phyloP scores from a whole-genome alignment of 1,140 invertebrate genomes.

The Drosophila nigrodunni region DNA sequence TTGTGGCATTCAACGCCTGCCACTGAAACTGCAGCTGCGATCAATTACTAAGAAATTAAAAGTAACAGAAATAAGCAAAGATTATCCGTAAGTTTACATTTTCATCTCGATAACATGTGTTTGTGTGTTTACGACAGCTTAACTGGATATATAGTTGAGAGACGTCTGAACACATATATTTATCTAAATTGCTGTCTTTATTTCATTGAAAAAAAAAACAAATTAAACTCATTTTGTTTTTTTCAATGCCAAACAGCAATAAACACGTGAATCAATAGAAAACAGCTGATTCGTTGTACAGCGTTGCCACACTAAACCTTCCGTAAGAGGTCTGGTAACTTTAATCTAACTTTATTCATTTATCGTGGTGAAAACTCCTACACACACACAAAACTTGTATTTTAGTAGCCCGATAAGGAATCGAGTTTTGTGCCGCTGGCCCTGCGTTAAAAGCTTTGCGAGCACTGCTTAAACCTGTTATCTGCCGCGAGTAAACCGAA shows the following conservation, averaged over 20 bases:
- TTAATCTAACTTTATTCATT: constrained; percentile 15
- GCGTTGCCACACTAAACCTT: constrained; percentile 21
- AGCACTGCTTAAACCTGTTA: constrained; percentile 73
- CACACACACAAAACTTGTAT: not conserved
- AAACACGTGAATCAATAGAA: constrained; percentile 6
- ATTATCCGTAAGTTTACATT: constrained; percentile 15
- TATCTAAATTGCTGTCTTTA: not conserved
- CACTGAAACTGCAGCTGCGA: not conserved
- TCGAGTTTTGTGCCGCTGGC: not conserved
- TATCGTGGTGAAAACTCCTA: constrained; percentile 25
- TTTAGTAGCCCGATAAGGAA: not conserved
- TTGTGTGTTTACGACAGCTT: not conserved
- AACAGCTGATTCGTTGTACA: constrained; percentile 20
- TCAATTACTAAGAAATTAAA: constrained; percentile 1
- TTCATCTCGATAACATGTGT: not conserved
- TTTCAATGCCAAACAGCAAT: not conserved
- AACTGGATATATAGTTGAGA: not conserved
- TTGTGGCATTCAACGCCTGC: not conserved
- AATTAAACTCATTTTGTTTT: not conserved
- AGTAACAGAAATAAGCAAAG: not conserved
- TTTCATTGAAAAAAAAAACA: not conserved
- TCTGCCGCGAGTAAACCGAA: constrained; percentile 36
- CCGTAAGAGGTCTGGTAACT: constrained; percentile 10
- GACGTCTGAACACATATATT: not conserved
- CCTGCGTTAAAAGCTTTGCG: constrained; percentile 39